Evolutionary conservation across 2,888 invertebrate genomes (phyloP).

Genomic region (Hydriomena furcata): DNA sequence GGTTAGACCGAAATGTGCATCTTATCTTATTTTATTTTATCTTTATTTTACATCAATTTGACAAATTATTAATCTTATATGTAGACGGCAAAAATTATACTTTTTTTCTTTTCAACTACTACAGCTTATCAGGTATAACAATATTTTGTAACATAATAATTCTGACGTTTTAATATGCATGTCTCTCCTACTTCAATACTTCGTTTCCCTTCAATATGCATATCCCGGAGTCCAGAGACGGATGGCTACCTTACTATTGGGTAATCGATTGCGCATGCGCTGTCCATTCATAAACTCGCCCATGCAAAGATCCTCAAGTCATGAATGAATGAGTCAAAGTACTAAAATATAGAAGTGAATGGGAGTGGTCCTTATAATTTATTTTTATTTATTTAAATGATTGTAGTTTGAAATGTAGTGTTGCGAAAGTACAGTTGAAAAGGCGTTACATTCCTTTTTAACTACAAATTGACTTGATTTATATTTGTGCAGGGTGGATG

Average conservation of each 20-base stretch:
- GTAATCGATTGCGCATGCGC: slow-evolving; percentile 57
- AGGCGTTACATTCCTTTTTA: not conserved
- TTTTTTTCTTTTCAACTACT: no score
- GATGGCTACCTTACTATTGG: slow-evolving; percentile 19
- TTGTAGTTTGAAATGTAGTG: slow-evolving; percentile 1
- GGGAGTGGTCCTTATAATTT: slow-evolving; percentile 18
- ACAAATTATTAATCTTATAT: no score
- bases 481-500: no score
- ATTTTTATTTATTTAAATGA: slow-evolving; percentile 15
- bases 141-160: no score
- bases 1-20: no score
- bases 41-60: no score
- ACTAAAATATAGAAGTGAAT: slow-evolving; percentile 18
- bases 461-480: not conserved
- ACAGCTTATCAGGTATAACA: no score
- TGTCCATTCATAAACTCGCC: slow-evolving; percentile 54
- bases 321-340: slow-evolving; percentile 34
- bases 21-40: no score
- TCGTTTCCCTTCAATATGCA: not conserved
- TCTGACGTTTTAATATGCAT: no score
- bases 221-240: not conserved
- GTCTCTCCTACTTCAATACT: no score
- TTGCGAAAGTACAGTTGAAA: slow-evolving; percentile 6
- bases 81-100: no score
- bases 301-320: slow-evolving; percentile 47